Evolutionary conservation across 2,888 invertebrate genomes (phyloP).

Genomic region (Papilio gigon): DNA sequence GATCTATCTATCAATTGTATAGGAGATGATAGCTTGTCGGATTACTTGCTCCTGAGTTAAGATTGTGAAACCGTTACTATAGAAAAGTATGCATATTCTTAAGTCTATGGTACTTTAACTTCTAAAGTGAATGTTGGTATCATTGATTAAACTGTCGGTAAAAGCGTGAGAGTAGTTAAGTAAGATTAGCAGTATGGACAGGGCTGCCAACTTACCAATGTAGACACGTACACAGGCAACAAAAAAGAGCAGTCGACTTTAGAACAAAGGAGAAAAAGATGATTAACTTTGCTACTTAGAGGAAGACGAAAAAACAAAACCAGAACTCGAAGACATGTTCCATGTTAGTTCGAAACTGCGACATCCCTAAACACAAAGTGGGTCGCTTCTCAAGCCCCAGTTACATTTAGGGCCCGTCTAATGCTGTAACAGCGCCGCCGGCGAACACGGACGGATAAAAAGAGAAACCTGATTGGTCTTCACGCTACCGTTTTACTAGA

Average conservation of each 20-base stretch:
- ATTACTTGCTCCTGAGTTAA: neutral
- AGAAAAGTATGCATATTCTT: neutral
- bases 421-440: conserved; percentile 71
- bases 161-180: conserved; percentile 52
- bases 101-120: neutral
- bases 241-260: neutral
- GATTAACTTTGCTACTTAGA: neutral
- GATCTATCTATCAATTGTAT: neutral
- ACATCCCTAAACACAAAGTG: conserved; percentile 51
- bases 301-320: neutral
- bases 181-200: conserved; percentile 53
- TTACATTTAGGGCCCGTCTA: conserved; percentile 46
- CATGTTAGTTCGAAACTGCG: too few species aligned
- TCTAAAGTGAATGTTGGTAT: conserved; percentile 13
- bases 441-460: conserved; percentile 73
- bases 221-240: neutral
- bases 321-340: too few species aligned
- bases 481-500: conserved; percentile 80
- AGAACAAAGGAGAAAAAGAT: too few species aligned
- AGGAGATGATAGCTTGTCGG: neutral
- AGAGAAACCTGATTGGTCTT: conserved; percentile 73
- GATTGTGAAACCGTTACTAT: neutral
- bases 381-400: conserved; percentile 66
- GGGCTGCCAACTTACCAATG: neutral
- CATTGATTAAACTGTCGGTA: conserved; percentile 36